Percentiles rank a stretch among this genome's conserved stretches.
Evolutionary conservation across 2,888 invertebrate genomes (phyloP).

Genomic region (Helleia helle): DNA sequence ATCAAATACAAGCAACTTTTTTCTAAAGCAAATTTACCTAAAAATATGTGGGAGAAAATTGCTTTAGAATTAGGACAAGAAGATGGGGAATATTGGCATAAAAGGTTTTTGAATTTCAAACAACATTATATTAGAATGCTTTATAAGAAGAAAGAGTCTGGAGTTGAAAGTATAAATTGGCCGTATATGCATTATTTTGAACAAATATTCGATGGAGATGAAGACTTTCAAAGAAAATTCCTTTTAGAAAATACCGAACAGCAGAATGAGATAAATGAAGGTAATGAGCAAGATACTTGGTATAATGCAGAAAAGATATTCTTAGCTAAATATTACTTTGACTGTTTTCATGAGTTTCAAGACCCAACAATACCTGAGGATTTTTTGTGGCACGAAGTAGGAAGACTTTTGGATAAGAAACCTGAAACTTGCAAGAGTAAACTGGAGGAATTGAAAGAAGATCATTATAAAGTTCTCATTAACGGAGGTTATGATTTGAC

Average conservation of each 20-base stretch:
- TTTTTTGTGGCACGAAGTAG: conserved; percentile 60
- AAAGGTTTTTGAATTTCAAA: conserved; percentile 54
- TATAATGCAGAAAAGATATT: conserved; percentile 46
- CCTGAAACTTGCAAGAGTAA: conserved; percentile 43
- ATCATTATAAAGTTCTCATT: conserved; percentile 39
- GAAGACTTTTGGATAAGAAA: conserved; percentile 45
- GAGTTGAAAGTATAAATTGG: conserved; percentile 40
- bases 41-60: conserved; percentile 52
- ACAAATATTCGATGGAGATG: conserved; percentile 47
- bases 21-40: conserved; percentile 37
- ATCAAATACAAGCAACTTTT: conserved; percentile 42
- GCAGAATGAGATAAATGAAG: conserved; percentile 12
- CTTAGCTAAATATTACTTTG: conserved; percentile 53
- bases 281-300: conserved; percentile 30
- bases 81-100: conserved; percentile 56
- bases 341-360: conserved; percentile 55
- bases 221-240: conserved; percentile 38
- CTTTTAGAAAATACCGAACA: conserved; percentile 1
- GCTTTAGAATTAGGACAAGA: conserved; percentile 48
- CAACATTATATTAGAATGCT: conserved; percentile 53
- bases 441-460: conserved; percentile 35
- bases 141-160: conserved; percentile 34
- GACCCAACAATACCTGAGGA: conserved; percentile 52
- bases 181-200: conserved; percentile 52
- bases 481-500: conserved; percentile 36